Conservation (phyloP, 2,797 vertebrate genomes). For the Gymnoscopelus microlampas region DNA sequence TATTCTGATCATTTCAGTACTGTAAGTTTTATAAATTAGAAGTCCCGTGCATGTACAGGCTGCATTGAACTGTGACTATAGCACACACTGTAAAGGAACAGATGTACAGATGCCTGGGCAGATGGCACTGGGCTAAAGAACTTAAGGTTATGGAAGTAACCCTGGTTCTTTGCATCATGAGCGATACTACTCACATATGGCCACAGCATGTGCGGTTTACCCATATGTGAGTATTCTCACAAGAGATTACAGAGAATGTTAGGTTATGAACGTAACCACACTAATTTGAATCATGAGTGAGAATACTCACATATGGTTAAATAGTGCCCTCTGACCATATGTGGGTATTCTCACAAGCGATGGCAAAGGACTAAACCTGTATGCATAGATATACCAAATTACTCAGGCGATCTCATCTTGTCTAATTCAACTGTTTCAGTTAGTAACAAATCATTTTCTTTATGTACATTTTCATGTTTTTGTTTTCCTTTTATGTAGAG, state of each 20-base stretch:
- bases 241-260: too few species aligned
- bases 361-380: slow-evolving; percentile 48
- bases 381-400: slow-evolving; percentile 66
- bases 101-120: slow-evolving; percentile 45
- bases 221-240: too few species aligned
- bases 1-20: slow-evolving; percentile 67
- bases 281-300: too few species aligned
- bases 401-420: slow-evolving; percentile 79
- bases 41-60: slow-evolving; percentile 71
- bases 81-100: slow-evolving; percentile 75
- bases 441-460: slow-evolving; percentile 40
- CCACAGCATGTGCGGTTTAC: too few species aligned
- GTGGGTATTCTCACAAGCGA: slow-evolving; percentile 29
- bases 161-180: too few species aligned
- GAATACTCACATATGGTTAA: too few species aligned
- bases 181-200: too few species aligned
- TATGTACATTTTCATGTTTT: slow-evolving; percentile 21
- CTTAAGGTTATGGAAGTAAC: too few species aligned
- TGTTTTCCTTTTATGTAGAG: not conserved
- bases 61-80: slow-evolving; percentile 79
- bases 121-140: slow-evolving; percentile 55
- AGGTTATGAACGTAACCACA: too few species aligned
- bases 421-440: slow-evolving; percentile 55
- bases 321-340: too few species aligned
- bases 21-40: slow-evolving; percentile 51